Conservation (phyloP, 2,888 invertebrate genomes). For the Ophion costatus region DNA sequence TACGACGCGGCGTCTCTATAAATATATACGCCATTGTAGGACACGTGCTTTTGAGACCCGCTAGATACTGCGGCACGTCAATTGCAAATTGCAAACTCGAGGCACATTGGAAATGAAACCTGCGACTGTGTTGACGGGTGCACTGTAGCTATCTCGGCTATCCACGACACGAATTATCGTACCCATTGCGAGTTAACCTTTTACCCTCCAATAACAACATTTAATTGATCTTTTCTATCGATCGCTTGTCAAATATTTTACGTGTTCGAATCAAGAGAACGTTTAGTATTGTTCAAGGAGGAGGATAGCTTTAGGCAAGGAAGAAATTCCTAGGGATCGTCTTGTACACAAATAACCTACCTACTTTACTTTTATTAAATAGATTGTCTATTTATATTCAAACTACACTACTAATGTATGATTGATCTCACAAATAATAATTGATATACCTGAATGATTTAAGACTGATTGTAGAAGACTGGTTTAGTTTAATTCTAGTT, state of each 20-base stretch:
- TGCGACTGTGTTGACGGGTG: neutral
- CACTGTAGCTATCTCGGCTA: neutral
- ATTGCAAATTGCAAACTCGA: neutral
- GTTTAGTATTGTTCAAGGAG: neutral
- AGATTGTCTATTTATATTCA: too few relatives aligned
- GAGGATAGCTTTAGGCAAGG: too few relatives aligned
- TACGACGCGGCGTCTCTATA: constrained; percentile 22
- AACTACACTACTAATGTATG: too few relatives aligned
- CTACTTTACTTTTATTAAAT: too few relatives aligned
- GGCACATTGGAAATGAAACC: neutral
- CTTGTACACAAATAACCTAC: too few relatives aligned
- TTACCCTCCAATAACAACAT: neutral
- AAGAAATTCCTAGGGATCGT: too few relatives aligned
- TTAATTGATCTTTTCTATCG: neutral
- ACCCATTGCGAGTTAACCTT: neutral
- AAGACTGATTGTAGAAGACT: too few relatives aligned
- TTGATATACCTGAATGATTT: too few relatives aligned
- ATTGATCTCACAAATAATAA: too few relatives aligned
- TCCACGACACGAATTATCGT: neutral
- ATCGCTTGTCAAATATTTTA: neutral
- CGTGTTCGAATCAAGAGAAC: neutral
- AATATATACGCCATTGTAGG: neutral
- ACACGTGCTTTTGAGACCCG: neutral
- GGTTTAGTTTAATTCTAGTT: too few relatives aligned
- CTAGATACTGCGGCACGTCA: neutral